A percentile compares a stretch with the other conserved stretches of the same genome.
Evolutionary conservation across 1,140 invertebrate genomes (phyloP).

Genomic region (Sogatella furcifera): DNA sequence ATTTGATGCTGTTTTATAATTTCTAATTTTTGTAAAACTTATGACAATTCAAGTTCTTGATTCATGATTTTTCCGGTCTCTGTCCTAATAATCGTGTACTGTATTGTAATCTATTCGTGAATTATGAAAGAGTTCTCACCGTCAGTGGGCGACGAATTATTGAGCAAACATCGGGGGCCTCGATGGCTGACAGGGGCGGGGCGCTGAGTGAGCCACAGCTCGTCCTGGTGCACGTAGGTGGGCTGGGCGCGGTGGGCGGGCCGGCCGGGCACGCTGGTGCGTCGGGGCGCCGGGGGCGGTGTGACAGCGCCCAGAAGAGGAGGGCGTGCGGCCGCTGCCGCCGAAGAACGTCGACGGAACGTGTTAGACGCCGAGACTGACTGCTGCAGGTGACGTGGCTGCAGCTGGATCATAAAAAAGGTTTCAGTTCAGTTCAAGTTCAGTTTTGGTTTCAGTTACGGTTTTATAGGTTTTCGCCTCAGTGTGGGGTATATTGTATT

Average conservation of each 20-base stretch:
- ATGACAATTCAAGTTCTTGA: no score
- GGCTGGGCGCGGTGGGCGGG: constrained; percentile 12
- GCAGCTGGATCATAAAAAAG: no score
- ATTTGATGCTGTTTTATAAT: no score
- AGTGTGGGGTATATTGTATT: no score
- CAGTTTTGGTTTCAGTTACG: no score
- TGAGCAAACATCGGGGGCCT: constrained; percentile 31
- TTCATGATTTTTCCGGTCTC: no score
- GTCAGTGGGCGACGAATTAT: constrained; percentile 27
- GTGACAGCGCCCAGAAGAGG: constrained; percentile 28
- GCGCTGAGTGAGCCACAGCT: constrained; percentile 27
- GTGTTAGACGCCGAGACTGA: constrained; percentile 26
- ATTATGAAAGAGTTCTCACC: constrained; percentile 12
- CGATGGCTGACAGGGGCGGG: constrained; percentile 10
- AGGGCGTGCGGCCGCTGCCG: background rate
- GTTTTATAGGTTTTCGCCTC: no score
- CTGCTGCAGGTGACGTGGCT: background rate
- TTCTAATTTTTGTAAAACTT: no score
- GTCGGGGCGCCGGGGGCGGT: constrained; percentile 12
- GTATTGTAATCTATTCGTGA: background rate
- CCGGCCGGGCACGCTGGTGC: constrained; percentile 20
- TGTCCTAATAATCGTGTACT: no score
- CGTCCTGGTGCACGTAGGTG: constrained; percentile 27
- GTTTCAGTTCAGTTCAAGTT: no score
- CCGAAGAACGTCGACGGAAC: constrained; percentile 33